phyloP scores from a whole-genome alignment of 2,888 invertebrate species.

The Agrotis puta region DNA sequence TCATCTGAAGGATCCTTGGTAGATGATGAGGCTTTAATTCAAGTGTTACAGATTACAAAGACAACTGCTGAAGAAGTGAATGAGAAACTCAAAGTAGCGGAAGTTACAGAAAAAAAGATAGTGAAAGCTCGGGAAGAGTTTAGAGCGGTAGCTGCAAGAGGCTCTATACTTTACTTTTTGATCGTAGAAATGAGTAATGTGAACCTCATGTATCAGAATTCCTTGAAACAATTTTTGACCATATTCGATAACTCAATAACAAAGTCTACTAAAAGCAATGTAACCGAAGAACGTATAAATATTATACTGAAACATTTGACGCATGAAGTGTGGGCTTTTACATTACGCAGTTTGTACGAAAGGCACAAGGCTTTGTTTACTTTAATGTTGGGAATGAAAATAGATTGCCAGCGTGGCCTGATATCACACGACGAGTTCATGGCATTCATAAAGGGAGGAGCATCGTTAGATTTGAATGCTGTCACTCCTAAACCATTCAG shows the following conservation, averaged over 20 bases:
- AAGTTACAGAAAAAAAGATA: conserved; percentile 98
- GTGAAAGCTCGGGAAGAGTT: conserved; percentile 98
- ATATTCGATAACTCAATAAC: conserved; percentile 98
- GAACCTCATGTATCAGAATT: conserved; percentile 99
- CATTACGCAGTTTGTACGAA: conserved; percentile 97
- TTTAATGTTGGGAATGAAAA: conserved; percentile 98
- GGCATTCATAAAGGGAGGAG: conserved; percentile 98
- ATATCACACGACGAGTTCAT: conserved; percentile 98
- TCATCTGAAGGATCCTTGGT: conserved; percentile 98
- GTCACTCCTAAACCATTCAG: conserved; percentile 97
- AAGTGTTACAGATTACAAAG: conserved; percentile 96
- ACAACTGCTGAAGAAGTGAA: conserved; percentile 98
- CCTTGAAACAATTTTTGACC: conserved; percentile 97
- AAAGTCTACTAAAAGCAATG: conserved; percentile 96
- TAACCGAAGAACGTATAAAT: conserved; percentile 96
- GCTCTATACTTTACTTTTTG: conserved; percentile 98
- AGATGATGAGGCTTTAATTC: conserved; percentile 98
- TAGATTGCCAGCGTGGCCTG: conserved; percentile 95
- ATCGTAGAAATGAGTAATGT: conserved; percentile 99
- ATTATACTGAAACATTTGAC: conserved; percentile 97
- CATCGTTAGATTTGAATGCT: conserved; percentile 97
- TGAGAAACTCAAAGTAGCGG: conserved; percentile 97
- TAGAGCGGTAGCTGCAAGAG: conserved; percentile 97
- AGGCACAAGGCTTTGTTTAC: conserved; percentile 98
- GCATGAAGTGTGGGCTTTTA: conserved; percentile 97